phyloP scores from a whole-genome alignment of 2,888 invertebrate genomes.

The Aplocera efformata region DNA sequence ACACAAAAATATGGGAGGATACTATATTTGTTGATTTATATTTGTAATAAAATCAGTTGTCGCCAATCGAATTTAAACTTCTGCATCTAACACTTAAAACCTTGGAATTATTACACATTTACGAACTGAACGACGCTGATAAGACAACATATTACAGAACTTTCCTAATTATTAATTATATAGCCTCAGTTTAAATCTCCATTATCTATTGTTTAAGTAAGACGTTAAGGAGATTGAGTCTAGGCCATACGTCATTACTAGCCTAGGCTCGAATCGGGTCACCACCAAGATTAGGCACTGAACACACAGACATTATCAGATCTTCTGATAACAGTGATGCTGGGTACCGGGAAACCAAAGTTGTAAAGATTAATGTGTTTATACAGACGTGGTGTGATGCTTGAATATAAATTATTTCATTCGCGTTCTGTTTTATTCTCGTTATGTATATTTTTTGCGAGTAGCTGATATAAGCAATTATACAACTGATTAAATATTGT shows the following conservation, averaged over 20 bases:
- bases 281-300: constrained; percentile 60
- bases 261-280: constrained; percentile 64
- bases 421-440: constrained; percentile 17
- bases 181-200: constrained; percentile 56
- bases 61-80: no score
- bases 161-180: constrained; percentile 27
- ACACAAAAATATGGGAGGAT: no score
- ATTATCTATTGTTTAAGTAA: constrained; percentile 63
- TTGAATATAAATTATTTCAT: constrained; percentile 8
- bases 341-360: constrained; percentile 57
- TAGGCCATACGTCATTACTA: constrained; percentile 71
- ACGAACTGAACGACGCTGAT: neutral
- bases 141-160: constrained; percentile 2
- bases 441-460: constrained; percentile 1
- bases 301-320: constrained; percentile 52
- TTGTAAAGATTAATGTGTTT: constrained; percentile 61
- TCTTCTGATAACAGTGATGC: constrained; percentile 42
- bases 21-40: no score
- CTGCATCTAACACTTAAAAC: no score
- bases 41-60: no score
- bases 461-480: no score
- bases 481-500: no score
- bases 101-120: no score
- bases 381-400: constrained; percentile 35
- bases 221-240: constrained; percentile 52